Conservation (phyloP, 2,797 vertebrate genomes). For the Tragelaphus oryx region DNA sequence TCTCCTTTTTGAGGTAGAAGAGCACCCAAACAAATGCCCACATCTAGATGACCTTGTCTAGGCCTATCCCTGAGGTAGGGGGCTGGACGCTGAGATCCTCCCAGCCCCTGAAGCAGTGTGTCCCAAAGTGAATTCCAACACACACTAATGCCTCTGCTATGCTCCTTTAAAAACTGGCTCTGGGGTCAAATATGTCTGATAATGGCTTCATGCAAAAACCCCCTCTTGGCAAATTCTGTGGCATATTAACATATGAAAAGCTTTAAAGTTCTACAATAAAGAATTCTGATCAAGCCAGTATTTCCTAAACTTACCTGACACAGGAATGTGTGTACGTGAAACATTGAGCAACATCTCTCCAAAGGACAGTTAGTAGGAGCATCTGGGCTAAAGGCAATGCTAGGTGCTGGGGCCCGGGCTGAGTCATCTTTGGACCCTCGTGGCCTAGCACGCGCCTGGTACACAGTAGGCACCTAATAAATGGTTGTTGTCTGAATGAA, state of each 20-base stretch:
- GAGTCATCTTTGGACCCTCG: not conserved
- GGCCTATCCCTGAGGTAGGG: not conserved
- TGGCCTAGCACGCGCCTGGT: not conserved
- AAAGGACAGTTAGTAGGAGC: not conserved
- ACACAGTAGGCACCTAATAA: not conserved
- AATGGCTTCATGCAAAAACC: not conserved
- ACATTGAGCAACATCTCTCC: not conserved
- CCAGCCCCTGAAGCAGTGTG: not conserved
- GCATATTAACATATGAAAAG: not conserved
- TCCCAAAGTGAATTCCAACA: not conserved
- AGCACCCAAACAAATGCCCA: not conserved
- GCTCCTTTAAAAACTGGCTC: not conserved
- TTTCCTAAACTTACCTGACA: conserved; percentile 4
- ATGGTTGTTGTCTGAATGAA: not conserved
- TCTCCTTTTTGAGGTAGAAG: conserved; percentile 4
- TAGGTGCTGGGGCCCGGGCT: not conserved
- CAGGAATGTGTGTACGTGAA: not conserved
- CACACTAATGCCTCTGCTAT: not conserved
- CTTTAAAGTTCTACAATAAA: not conserved
- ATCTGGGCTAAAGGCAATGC: not conserved
- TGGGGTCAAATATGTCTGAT: not conserved
- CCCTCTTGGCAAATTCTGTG: not conserved
- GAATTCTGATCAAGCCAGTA: not conserved
- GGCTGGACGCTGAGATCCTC: not conserved
- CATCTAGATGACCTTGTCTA: not conserved